Evolutionary conservation across 2,113 vertebrate species (phyloP).

Genomic region (Vidua chalybeata): DNA sequence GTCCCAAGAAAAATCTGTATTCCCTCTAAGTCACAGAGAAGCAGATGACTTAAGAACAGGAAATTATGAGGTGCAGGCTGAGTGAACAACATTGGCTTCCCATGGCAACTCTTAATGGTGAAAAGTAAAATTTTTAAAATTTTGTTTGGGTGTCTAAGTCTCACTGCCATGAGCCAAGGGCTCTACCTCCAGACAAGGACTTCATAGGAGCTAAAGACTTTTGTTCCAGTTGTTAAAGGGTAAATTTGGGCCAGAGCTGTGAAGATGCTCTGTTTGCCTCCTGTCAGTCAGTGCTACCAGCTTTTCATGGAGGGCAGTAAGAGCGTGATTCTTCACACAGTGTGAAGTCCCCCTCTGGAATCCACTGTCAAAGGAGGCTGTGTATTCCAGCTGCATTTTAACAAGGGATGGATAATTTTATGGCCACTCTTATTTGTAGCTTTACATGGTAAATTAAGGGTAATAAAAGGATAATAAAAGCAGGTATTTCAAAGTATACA

Average conservation of each 20-base stretch:
- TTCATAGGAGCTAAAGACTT: neutral
- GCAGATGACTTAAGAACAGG: slow-evolving; percentile 15
- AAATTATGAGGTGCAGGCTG: neutral
- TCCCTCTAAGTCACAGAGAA: slow-evolving; percentile 6
- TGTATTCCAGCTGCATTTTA: slow-evolving; percentile 21
- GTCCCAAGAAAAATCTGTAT: slow-evolving; percentile 67
- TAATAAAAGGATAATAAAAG: slow-evolving; percentile 41
- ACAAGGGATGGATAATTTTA: slow-evolving; percentile 7
- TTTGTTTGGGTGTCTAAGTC: neutral
- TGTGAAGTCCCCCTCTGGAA: neutral
- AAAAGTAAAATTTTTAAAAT: neutral
- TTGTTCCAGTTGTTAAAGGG: neutral
- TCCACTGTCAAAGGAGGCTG: neutral
- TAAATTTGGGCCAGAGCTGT: neutral
- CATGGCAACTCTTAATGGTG: neutral
- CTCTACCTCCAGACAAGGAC: neutral
- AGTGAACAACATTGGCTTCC: neutral
- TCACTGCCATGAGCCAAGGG: neutral
- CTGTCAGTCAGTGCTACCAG: neutral
- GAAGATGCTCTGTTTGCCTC: neutral
- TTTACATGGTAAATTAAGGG: slow-evolving; percentile 40
- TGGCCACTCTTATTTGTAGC: slow-evolving; percentile 13
- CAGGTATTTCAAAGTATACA: neutral
- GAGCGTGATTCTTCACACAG: neutral
- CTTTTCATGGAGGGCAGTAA: neutral